Evolutionary conservation across 2,797 vertebrate genomes (phyloP).

Genomic region (Serranus cabrilla): DNA sequence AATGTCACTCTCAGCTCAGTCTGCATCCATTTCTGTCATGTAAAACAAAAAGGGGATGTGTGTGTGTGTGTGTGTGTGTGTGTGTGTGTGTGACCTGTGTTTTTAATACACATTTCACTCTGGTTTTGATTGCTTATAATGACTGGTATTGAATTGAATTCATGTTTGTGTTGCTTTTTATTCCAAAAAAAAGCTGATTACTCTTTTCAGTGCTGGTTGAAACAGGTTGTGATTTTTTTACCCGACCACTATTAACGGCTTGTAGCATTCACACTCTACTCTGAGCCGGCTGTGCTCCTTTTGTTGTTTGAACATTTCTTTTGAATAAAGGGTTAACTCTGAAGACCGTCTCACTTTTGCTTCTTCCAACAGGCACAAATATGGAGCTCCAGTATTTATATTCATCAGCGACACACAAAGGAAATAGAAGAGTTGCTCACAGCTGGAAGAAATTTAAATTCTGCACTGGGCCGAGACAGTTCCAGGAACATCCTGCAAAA

Average conservation of each 20-base stretch:
- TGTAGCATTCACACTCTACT: constrained; percentile 67
- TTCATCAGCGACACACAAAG: constrained; percentile 8
- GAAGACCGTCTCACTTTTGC: background rate
- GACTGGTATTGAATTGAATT: constrained; percentile 6
- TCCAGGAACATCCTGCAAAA: constrained; percentile 16
- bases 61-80: background rate
- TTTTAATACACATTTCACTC: constrained; percentile 38
- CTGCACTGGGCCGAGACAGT: background rate
- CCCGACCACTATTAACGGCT: constrained; percentile 42
- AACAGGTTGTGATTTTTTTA: constrained; percentile 21
- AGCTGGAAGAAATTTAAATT: background rate
- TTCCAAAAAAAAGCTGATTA: constrained; percentile 1
- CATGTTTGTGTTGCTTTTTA: constrained; percentile 34
- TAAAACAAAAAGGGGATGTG: constrained; percentile 1
- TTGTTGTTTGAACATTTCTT: constrained; percentile 58
- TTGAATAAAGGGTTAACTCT: constrained; percentile 73
- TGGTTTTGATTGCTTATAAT: constrained; percentile 12
- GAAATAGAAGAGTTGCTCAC: constrained; percentile 5
- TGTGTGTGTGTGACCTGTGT: background rate
- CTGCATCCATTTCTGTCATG: constrained; percentile 22
- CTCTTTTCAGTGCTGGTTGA: constrained; percentile 29
- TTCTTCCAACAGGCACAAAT: background rate
- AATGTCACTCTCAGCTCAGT: background rate
- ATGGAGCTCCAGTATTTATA: background rate
- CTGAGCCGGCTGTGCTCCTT: constrained; percentile 50